Percentiles rank a stretch among this genome's conserved stretches.
phyloP scores from a whole-genome alignment of 2,888 invertebrate genomes.

The Mesorhabditis spiculigera region DNA sequence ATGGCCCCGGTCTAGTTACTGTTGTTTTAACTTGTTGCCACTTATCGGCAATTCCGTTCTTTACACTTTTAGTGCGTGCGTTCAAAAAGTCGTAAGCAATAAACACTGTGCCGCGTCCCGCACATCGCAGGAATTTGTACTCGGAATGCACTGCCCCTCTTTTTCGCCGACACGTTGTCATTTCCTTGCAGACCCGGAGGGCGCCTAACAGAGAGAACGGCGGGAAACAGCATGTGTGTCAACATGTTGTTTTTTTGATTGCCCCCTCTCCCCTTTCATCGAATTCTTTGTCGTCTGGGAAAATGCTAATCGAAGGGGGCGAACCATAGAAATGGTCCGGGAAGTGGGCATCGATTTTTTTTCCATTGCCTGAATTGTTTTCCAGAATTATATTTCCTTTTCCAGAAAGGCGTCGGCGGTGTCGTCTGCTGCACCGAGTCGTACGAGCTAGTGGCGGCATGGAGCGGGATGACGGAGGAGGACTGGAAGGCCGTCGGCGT shows the following conservation, averaged over 20 bases:
- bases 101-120: no score
- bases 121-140: no score
- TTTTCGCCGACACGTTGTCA: no score
- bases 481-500: conserved; percentile 59
- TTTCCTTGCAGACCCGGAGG: no score
- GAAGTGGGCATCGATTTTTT: neutral
- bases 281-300: neutral
- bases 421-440: conserved; percentile 97
- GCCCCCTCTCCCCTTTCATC: neutral
- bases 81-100: no score
- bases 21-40: no score
- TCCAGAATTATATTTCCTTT: conserved; percentile 14
- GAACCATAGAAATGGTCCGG: no score
- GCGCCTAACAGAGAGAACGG: no score
- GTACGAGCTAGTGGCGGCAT: conserved; percentile 75
- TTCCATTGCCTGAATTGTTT: conserved; percentile 4
- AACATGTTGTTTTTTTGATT: neutral
- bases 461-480: conserved; percentile 66
- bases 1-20: no score
- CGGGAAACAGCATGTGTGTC: neutral
- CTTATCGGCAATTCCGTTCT: no score
- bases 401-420: conserved; percentile 77
- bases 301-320: neutral
- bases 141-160: no score
- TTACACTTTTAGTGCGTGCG: no score